Percentiles rank a stretch among this genome's conserved stretches.
Evolutionary conservation across 2,888 invertebrate genomes (phyloP).

Genomic region (Ormyrus nitidulus): DNA sequence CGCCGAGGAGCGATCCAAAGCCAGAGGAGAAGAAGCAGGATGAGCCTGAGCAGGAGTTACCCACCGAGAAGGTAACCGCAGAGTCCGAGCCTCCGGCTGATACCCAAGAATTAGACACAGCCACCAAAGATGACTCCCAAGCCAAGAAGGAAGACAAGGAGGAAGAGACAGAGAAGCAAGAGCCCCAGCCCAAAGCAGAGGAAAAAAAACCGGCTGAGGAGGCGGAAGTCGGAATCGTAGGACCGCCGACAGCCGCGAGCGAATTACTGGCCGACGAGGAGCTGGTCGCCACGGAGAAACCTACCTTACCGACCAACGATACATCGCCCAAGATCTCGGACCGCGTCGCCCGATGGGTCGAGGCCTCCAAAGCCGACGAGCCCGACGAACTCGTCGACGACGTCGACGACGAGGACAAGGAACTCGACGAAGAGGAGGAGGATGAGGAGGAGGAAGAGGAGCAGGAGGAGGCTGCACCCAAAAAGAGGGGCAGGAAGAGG

Average conservation of each 20-base stretch:
- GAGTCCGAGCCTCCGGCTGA: too few relatives aligned
- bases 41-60: constrained; percentile 38
- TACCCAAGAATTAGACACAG: not conserved
- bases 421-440: constrained; percentile 23
- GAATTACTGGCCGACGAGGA: constrained; percentile 69
- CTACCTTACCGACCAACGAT: constrained; percentile 66
- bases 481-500: constrained; percentile 40
- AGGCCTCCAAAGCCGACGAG: constrained; percentile 69
- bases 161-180: not conserved
- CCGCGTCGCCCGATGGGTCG: constrained; percentile 74
- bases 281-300: constrained; percentile 61
- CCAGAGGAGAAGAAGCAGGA: not conserved
- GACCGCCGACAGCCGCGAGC: constrained; percentile 68
- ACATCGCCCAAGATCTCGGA: constrained; percentile 65
- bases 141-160: not conserved
- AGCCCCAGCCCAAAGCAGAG: not conserved
- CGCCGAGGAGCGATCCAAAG: constrained; percentile 7
- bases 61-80: constrained; percentile 29
- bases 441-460: constrained; percentile 32
- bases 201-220: constrained; percentile 7
- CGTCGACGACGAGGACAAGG: constrained; percentile 5
- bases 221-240: constrained; percentile 69
- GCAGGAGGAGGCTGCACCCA: constrained; percentile 28
- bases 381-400: constrained; percentile 18
- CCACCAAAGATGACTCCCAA: not conserved